Evolutionary conservation across 2,113 vertebrate species (phyloP).

Genomic region (Urocolius indicus): DNA sequence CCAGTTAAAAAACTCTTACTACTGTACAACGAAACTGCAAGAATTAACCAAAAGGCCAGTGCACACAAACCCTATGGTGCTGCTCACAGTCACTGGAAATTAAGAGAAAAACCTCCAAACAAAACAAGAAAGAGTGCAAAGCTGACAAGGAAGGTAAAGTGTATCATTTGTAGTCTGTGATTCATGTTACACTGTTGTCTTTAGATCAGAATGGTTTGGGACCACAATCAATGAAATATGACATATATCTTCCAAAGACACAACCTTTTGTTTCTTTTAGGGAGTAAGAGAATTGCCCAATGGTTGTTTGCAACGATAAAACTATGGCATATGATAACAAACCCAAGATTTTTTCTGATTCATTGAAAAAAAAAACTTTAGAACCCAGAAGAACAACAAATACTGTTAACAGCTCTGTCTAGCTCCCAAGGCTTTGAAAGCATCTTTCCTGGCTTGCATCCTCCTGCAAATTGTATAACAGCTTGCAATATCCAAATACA

Average conservation of each 20-base stretch:
- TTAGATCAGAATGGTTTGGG: background rate
- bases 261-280: background rate
- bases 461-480: background rate
- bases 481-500: background rate
- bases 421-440: background rate
- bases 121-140: background rate
- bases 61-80: background rate
- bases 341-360: background rate
- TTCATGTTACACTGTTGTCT: background rate
- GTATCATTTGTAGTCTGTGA: background rate
- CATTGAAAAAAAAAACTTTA: background rate
- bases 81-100: background rate
- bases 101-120: background rate
- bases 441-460: background rate
- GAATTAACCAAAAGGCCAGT: background rate
- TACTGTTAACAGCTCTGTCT: background rate
- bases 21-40: background rate
- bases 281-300: background rate
- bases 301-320: background rate
- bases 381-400: background rate
- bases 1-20: background rate
- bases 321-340: background rate
- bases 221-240: background rate
- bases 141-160: background rate
- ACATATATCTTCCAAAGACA: background rate